phyloP scores from a whole-genome alignment of 1,140 invertebrate genomes.

The Phortica variegata region DNA sequence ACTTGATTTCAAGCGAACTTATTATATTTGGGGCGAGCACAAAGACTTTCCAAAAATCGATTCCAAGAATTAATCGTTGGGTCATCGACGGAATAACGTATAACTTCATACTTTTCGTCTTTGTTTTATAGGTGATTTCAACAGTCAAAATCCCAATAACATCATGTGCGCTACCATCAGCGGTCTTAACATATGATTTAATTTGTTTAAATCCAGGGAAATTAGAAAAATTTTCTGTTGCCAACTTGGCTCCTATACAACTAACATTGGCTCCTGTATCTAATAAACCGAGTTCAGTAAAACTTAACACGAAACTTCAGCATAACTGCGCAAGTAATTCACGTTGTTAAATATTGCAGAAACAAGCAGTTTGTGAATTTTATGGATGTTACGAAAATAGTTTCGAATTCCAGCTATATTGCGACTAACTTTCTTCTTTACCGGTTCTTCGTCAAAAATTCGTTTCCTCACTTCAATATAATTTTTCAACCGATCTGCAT shows the following conservation, averaged over 20 bases:
- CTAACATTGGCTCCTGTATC: not conserved
- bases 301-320: not conserved
- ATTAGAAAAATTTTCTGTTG: not conserved
- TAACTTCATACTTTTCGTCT: not conserved
- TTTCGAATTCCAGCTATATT: too few species aligned
- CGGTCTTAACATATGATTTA: not conserved
- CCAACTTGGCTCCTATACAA: not conserved
- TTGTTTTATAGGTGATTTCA: not conserved
- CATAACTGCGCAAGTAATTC: not conserved
- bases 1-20: not conserved
- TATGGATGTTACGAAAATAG: too few species aligned
- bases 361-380: not conserved
- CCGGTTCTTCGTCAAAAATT: too few species aligned
- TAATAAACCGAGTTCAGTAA: not conserved
- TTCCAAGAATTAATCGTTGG: not conserved
- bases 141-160: not conserved
- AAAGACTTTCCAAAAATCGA: constrained; percentile 1
- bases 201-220: not conserved
- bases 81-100: not conserved
- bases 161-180: not conserved
- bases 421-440: too few species aligned
- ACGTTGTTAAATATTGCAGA: not conserved
- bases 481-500: too few species aligned
- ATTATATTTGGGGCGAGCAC: not conserved
- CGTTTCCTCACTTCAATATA: not conserved